Conservation (phyloP, 1,140 invertebrate species). For the Anastrepha ludens region DNA sequence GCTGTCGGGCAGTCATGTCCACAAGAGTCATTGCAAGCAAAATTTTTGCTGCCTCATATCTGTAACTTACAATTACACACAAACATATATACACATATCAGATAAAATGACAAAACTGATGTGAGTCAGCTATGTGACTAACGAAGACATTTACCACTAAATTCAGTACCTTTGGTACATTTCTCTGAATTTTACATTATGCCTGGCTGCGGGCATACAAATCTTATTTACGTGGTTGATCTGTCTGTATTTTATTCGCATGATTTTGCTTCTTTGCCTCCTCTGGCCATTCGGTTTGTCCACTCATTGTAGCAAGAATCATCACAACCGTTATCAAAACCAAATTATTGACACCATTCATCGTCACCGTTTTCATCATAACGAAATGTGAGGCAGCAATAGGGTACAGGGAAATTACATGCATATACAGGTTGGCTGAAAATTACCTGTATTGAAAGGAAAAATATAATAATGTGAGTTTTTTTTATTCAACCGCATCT, state of each 20-base stretch:
- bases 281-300: background rate
- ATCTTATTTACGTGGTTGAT: background rate
- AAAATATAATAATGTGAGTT: too few species aligned
- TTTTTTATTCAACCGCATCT: too few species aligned
- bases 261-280: background rate
- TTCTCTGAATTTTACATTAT: background rate
- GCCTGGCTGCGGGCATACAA: background rate
- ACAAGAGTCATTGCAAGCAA: background rate
- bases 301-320: background rate
- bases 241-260: background rate
- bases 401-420: too few species aligned
- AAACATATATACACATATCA: background rate
- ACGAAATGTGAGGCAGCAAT: background rate
- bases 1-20: background rate
- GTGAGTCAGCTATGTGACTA: background rate
- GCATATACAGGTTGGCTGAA: too few species aligned
- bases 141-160: background rate
- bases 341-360: background rate
- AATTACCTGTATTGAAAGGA: too few species aligned
- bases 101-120: background rate
- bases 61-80: constrained; percentile 20
- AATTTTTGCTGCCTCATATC: background rate
- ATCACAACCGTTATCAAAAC: background rate
- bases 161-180: background rate
- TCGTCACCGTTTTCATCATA: constrained; percentile 22